Evolutionary conservation across 2,797 vertebrate species (phyloP).

Genomic region (Rhyacichthys aspro): DNA sequence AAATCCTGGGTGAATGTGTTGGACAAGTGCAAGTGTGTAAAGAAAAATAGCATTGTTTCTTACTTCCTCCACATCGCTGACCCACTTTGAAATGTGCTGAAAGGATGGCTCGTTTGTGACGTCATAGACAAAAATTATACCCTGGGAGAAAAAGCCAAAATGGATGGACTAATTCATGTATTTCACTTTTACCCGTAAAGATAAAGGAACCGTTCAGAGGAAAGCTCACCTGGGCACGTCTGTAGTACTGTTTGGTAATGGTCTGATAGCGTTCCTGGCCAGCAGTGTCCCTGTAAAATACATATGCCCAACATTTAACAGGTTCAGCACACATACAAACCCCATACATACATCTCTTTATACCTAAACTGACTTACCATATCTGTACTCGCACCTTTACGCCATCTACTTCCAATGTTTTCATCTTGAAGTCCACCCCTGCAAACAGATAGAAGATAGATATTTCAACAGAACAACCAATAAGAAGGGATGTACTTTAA

Average conservation of each 20-base stretch:
- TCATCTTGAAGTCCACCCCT: slow-evolving; percentile 99
- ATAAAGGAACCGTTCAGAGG: background rate
- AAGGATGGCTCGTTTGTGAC: slow-evolving; percentile 88
- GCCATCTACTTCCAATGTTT: slow-evolving; percentile 93
- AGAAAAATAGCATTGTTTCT: slow-evolving; percentile 21
- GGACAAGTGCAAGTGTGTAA: slow-evolving; percentile 5
- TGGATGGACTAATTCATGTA: background rate
- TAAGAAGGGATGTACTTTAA: background rate
- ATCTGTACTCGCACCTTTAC: slow-evolving; percentile 94
- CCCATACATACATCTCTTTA: background rate
- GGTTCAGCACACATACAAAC: background rate
- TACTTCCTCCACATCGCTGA: slow-evolving; percentile 93
- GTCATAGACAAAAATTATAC: slow-evolving; percentile 93
- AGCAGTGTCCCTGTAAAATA: slow-evolving; percentile 89
- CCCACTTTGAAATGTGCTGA: slow-evolving; percentile 95
- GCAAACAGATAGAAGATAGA: slow-evolving; percentile 4
- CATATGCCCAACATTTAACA: slow-evolving; percentile 2
- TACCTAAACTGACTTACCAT: slow-evolving; percentile 81
- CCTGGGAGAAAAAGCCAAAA: slow-evolving; percentile 69
- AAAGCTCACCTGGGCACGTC: slow-evolving; percentile 88
- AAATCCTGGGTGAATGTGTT: slow-evolving; percentile 9
- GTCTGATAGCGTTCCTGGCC: slow-evolving; percentile 97
- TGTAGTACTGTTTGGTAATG: slow-evolving; percentile 96
- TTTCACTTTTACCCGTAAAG: background rate
- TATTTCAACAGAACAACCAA: slow-evolving; percentile 1